Percentiles rank a stretch among this genome's conserved stretches.
Evolutionary conservation across 2,888 invertebrate species (phyloP).

Genomic region (Eupeodes luniger): DNA sequence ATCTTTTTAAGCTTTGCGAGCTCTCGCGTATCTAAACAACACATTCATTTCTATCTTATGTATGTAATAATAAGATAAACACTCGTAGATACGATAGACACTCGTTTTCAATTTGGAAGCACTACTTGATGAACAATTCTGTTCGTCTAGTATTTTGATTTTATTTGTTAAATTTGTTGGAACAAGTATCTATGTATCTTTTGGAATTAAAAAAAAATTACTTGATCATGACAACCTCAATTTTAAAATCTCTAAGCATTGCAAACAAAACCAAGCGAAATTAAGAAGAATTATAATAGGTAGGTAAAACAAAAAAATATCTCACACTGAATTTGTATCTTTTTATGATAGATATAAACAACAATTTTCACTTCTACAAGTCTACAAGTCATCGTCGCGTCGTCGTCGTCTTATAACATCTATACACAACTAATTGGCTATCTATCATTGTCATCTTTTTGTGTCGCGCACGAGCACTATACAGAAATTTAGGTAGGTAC

Average conservation of each 20-base stretch:
- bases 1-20: slow-evolving; percentile 53
- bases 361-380: slow-evolving; percentile 28
- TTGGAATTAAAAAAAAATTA: not conserved
- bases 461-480: slow-evolving; percentile 67
- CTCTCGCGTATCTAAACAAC: slow-evolving; percentile 17
- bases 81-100: slow-evolving; percentile 16
- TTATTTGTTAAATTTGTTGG: slow-evolving; percentile 6
- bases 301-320: slow-evolving; percentile 34
- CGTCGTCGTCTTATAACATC: not conserved
- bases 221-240: slow-evolving; percentile 39
- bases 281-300: slow-evolving; percentile 64
- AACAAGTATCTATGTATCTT: slow-evolving; percentile 10
- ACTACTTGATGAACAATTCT: slow-evolving; percentile 62
- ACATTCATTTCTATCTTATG: not conserved
- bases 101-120: slow-evolving; percentile 61
- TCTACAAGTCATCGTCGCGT: slow-evolving; percentile 25
- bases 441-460: slow-evolving; percentile 75
- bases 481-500: not conserved
- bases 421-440: slow-evolving; percentile 71
- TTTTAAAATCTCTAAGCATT: slow-evolving; percentile 35
- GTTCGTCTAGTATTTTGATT: not conserved
- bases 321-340: slow-evolving; percentile 46
- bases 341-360: too few relatives aligned
- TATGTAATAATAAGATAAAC: slow-evolving; percentile 16
- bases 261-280: slow-evolving; percentile 56